These are phyloP conservation scores for Aleadryas rufinucha DNA, from an alignment of 2,113 vertebrate genomes.

Conservation along the genomic window DNA sequence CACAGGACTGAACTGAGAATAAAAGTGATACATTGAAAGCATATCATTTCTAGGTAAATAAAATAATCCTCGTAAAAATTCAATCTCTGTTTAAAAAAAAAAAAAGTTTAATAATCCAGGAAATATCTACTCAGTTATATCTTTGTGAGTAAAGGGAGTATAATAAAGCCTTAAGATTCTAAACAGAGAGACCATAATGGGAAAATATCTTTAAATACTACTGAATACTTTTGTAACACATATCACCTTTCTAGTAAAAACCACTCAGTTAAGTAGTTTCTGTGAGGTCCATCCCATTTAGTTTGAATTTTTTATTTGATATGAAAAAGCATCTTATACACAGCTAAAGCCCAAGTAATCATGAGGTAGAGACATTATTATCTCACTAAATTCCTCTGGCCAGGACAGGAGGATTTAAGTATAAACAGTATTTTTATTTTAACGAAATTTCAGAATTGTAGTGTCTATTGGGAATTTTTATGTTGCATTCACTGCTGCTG, in stretches of 20 bases:
- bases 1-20: neutral
- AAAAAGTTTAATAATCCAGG: neutral
- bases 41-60: slow-evolving; percentile 21
- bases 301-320: neutral
- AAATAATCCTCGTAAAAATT: slow-evolving; percentile 42
- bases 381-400: neutral
- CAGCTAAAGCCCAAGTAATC: neutral
- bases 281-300: neutral
- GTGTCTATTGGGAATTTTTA: neutral
- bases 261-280: neutral
- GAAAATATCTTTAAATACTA: neutral
- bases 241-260: neutral
- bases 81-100: neutral
- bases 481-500: neutral
- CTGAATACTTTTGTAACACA: neutral
- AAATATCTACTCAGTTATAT: neutral
- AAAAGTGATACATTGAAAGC: neutral
- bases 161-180: neutral
- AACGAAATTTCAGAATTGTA: neutral
- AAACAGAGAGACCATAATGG: neutral
- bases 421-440: neutral
- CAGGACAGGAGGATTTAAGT: neutral
- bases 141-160: neutral
- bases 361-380: neutral
- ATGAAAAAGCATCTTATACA: neutral